These are phyloP conservation scores for Ammodytes dubius DNA, from an alignment of 2,113 vertebrate genomes.

Conservation along the genomic window DNA sequence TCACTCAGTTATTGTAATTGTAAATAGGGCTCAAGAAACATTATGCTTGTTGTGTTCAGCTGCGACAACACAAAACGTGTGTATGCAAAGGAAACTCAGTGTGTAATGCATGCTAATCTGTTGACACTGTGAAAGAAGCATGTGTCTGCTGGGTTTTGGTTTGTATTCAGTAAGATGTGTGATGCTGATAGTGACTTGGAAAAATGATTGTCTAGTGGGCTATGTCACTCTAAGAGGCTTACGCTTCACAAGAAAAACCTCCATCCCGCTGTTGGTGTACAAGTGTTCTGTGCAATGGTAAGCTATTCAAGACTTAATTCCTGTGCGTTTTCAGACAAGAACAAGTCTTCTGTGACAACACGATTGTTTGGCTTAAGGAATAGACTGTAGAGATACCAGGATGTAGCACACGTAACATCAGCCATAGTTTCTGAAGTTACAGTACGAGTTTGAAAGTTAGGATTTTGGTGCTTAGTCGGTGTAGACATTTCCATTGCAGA, in stretches of 20 bases:
- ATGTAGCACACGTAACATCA: not conserved
- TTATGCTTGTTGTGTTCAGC: not conserved
- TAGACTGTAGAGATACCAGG: not conserved
- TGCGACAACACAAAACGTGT: slow-evolving; percentile 17
- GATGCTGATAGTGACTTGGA: not conserved
- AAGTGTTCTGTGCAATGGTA: not conserved
- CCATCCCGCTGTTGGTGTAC: not conserved
- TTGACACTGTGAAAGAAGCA: slow-evolving; percentile 20
- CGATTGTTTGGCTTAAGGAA: not conserved
- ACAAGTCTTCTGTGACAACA: not conserved
- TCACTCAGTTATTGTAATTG: not conserved
- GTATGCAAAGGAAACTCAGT: slow-evolving; percentile 5
- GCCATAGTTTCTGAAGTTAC: not conserved
- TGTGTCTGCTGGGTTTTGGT: slow-evolving; percentile 5
- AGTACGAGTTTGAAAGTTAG: not conserved
- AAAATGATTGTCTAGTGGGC: slow-evolving; percentile 6
- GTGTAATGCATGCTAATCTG: slow-evolving; percentile 46
- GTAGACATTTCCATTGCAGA: too few relatives aligned
- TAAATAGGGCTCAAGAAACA: slow-evolving; percentile 8
- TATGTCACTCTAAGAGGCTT: slow-evolving; percentile 24
- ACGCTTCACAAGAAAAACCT: not conserved
- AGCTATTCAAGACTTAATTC: not conserved
- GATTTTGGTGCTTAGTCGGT: too few relatives aligned
- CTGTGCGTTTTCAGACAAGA: not conserved
- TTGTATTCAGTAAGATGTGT: not conserved